Evolutionary conservation across 2,113 vertebrate genomes (phyloP).

Genomic region (Turnix velox): DNA sequence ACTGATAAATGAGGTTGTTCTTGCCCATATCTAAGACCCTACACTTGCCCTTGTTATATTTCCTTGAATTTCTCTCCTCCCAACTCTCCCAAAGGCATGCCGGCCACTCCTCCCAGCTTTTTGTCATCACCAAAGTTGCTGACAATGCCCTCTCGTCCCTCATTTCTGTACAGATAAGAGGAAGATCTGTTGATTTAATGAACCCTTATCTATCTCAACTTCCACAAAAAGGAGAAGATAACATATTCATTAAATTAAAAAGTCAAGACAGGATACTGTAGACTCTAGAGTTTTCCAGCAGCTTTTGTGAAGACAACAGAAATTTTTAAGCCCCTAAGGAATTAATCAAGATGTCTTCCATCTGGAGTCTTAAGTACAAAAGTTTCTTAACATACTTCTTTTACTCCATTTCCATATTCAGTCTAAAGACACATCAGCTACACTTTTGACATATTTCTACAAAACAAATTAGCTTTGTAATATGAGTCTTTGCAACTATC

Average conservation of each 20-base stretch:
- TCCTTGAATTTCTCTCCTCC: too few species aligned
- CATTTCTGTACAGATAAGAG: neutral
- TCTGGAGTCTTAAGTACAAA: neutral
- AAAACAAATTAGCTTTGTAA: neutral
- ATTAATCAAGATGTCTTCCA: neutral
- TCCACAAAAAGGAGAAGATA: neutral
- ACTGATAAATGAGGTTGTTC: too few species aligned
- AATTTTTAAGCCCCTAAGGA: neutral
- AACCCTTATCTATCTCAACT: neutral
- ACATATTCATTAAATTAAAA: neutral
- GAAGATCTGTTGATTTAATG: neutral
- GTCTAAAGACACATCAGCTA: neutral
- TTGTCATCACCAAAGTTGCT: too few species aligned
- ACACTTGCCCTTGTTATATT: too few species aligned
- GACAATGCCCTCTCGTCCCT: neutral
- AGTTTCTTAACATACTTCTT: neutral
- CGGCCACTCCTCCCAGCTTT: too few species aligned
- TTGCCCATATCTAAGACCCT: too few species aligned
- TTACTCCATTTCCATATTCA: neutral
- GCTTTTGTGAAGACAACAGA: neutral
- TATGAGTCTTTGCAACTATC: neutral
- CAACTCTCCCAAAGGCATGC: too few species aligned
- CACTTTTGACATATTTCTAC: neutral
- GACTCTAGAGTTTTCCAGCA: neutral
- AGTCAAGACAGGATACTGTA: neutral